phyloP scores from a whole-genome alignment of 1,140 invertebrate genomes.

The Tetramorium simillimum region DNA sequence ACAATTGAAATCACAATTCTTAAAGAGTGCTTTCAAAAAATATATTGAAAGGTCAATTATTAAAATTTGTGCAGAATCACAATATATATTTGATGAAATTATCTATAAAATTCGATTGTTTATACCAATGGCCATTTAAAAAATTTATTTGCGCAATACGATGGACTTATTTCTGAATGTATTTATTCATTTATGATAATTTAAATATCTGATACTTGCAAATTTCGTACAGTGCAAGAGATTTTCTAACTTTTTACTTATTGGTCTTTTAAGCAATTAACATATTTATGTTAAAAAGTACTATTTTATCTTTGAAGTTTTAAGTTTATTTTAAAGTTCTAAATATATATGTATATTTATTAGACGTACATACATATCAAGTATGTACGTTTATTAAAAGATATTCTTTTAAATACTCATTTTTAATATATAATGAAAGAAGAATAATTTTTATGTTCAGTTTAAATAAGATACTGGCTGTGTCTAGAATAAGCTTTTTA shows the following conservation, averaged over 20 bases:
- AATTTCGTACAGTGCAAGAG: constrained; percentile 50
- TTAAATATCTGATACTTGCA: constrained; percentile 34
- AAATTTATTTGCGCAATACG: neutral
- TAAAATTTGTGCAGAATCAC: neutral
- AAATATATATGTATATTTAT: too few relatives aligned
- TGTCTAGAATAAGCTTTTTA: neutral
- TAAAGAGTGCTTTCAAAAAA: neutral
- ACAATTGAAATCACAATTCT: neutral
- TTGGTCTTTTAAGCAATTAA: neutral
- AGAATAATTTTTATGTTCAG: neutral
- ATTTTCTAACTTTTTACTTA: constrained; percentile 16
- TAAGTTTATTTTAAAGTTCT: neutral
- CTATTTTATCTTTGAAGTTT: constrained; percentile 9
- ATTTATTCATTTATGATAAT: constrained; percentile 4
- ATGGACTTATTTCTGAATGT: neutral
- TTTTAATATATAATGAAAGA: neutral
- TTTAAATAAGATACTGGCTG: constrained; percentile 21
- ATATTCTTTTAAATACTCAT: neutral
- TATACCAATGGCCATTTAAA: constrained; percentile 1
- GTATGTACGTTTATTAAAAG: neutral
- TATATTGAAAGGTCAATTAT: constrained; percentile 30
- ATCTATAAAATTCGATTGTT: neutral
- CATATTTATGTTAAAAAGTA: constrained; percentile 4
- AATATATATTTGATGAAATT: neutral
- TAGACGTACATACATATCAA: too few relatives aligned